A percentile compares a stretch with the other conserved stretches of the same genome.
phyloP scores from a whole-genome alignment of 2,888 invertebrate species.

The Bellardia bayeri region DNA sequence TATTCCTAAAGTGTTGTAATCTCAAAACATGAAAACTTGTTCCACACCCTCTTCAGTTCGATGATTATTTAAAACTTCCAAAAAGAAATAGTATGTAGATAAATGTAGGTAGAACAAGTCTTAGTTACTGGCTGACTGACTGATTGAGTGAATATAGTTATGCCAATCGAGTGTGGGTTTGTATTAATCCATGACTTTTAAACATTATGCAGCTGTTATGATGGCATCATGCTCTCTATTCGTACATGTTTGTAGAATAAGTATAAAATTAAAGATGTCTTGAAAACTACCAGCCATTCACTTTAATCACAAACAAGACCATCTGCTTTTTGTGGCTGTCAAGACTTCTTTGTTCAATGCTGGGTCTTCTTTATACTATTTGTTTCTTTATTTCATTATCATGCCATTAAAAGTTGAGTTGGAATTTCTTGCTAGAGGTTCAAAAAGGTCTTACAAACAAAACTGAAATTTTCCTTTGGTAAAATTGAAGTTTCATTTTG shows the following conservation, averaged over 20 bases:
- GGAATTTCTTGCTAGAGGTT: conserved; percentile 32
- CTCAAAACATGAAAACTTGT: conserved; percentile 39
- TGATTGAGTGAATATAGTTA: conserved; percentile 1
- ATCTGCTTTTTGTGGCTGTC: conserved; percentile 39
- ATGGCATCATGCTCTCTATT: conserved; percentile 34
- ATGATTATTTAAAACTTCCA: conserved; percentile 26
- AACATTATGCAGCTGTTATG: conserved; percentile 53
- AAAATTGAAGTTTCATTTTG: conserved; percentile 24
- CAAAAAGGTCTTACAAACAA: conserved; percentile 19
- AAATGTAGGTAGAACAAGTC: conserved; percentile 48
- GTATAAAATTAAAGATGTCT: conserved; percentile 31
- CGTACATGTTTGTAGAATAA: not conserved
- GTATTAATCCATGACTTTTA: conserved; percentile 46
- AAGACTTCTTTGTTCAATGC: conserved; percentile 13
- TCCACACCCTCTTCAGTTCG: conserved; percentile 64
- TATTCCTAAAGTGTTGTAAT: conserved; percentile 47
- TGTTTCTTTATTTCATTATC: not conserved
- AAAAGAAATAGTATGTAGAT: not conserved
- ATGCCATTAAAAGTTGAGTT: not conserved
- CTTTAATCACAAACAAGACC: conserved; percentile 29
- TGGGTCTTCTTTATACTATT: conserved; percentile 12
- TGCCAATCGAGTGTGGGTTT: conserved; percentile 51
- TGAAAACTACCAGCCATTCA: conserved; percentile 17
- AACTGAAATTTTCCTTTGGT: not conserved
- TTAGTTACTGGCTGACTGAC: conserved; percentile 11